phyloP scores from a whole-genome alignment of 2,888 invertebrate genomes.

The Lepidonotus clava region DNA sequence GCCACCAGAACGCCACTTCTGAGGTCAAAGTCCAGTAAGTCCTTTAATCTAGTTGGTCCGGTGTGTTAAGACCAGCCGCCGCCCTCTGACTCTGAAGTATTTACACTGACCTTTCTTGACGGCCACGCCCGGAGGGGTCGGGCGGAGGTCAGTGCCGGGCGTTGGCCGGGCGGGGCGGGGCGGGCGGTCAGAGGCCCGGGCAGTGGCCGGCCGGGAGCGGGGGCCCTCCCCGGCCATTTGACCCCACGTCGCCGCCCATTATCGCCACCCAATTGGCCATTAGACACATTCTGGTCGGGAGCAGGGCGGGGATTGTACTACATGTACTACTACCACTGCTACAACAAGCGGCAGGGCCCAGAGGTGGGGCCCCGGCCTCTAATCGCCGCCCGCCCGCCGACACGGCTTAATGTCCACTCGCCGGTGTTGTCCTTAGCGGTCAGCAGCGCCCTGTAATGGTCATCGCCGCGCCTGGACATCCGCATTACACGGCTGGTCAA shows the following conservation, averaged over 20 bases:
- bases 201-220: not conserved
- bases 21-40: too few species aligned
- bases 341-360: not conserved
- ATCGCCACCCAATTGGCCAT: conserved; percentile 20
- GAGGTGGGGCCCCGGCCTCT: not conserved
- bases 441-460: conserved; percentile 4
- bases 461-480: not conserved
- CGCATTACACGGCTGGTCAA: conserved; percentile 33
- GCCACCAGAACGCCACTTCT: too few species aligned
- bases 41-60: too few species aligned
- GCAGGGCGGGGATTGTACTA: too few species aligned
- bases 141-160: not conserved
- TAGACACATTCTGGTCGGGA: not conserved
- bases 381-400: conserved; percentile 8
- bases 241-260: conserved; percentile 34
- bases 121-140: not conserved
- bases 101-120: not conserved
- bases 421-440: not conserved
- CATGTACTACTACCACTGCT: too few species aligned
- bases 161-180: not conserved
- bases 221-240: not conserved
- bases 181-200: not conserved
- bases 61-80: not conserved
- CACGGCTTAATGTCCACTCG: conserved; percentile 38
- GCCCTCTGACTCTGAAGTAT: not conserved